These are phyloP conservation scores for Spizella passerina DNA, from an alignment of 2,797 vertebrate species.

Conservation along the genomic window DNA sequence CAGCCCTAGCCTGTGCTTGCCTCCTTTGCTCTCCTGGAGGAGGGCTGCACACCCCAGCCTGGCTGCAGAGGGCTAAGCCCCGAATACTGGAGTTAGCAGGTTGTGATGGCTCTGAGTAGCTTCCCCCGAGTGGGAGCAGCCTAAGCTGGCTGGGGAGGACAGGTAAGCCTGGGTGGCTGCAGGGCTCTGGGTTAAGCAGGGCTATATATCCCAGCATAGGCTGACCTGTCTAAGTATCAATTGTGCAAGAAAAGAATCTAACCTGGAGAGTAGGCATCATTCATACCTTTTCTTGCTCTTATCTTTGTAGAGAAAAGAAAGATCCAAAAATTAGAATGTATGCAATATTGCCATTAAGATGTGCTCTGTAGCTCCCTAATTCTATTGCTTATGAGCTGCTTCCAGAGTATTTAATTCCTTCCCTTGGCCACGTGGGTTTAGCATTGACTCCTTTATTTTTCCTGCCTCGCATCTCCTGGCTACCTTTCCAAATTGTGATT, in stretches of 20 bases:
- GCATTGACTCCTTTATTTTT: not conserved
- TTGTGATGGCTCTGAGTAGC: not conserved
- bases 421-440: not conserved
- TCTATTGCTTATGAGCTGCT: not conserved
- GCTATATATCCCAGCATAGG: rapidly evolving
- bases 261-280: not conserved
- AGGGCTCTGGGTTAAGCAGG: not conserved
- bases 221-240: not conserved
- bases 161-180: not conserved
- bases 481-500: not conserved
- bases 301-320: not conserved
- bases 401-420: not conserved
- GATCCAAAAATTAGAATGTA: not conserved
- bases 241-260: not conserved
- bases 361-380: not conserved
- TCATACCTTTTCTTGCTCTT: rapidly evolving
- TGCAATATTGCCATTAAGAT: not conserved
- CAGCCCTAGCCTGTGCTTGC: not conserved
- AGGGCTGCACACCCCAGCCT: rapidly evolving
- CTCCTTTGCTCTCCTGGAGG: not conserved
- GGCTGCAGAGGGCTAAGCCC: not conserved
- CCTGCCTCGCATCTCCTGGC: not conserved
- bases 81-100: not conserved
- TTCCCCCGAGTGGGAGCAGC: not conserved
- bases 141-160: not conserved